Percentiles rank a stretch among this genome's conserved stretches.
Evolutionary conservation across 2,888 invertebrate species (phyloP).

Genomic region (Melipona beecheii): DNA sequence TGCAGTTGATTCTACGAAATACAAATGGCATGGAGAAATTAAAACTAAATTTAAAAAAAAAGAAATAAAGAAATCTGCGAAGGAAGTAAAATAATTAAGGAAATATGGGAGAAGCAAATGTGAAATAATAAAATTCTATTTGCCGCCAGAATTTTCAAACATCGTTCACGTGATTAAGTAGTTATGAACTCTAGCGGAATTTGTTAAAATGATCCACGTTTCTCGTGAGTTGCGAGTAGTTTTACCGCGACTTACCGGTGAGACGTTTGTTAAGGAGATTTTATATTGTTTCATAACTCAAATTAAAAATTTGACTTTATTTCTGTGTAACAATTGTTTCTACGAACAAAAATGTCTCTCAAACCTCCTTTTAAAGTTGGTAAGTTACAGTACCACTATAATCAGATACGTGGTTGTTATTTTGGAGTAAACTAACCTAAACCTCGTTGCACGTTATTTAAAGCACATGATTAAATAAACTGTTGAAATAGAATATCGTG

Average conservation of each 20-base stretch:
- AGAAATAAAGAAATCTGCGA: neutral
- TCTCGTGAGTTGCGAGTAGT: neutral
- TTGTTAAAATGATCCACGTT: conserved; percentile 12
- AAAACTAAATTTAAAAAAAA: neutral
- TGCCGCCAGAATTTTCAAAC: conserved; percentile 7
- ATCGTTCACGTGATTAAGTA: conserved; percentile 26
- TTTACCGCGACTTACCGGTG: conserved; percentile 18
- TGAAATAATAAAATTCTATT: neutral
- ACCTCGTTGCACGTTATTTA: conserved; percentile 4
- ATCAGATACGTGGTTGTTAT: conserved; percentile 44
- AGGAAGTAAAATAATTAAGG: neutral
- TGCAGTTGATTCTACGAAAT: no score
- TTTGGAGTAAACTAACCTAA: conserved; percentile 15
- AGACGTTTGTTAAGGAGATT: neutral
- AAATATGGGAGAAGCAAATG: neutral
- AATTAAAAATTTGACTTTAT: neutral
- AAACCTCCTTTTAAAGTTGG: conserved; percentile 85
- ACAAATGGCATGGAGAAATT: no score
- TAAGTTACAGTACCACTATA: conserved; percentile 76
- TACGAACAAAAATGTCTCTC: conserved; percentile 53
- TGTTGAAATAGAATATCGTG: neutral
- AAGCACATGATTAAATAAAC: neutral
- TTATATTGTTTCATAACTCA: neutral
- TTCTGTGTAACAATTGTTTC: neutral
- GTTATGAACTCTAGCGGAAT: conserved; percentile 19